Percentiles rank a stretch among this genome's conserved stretches.
phyloP scores from a whole-genome alignment of 1,140 invertebrate species.

The Scaptomyza graminum region DNA sequence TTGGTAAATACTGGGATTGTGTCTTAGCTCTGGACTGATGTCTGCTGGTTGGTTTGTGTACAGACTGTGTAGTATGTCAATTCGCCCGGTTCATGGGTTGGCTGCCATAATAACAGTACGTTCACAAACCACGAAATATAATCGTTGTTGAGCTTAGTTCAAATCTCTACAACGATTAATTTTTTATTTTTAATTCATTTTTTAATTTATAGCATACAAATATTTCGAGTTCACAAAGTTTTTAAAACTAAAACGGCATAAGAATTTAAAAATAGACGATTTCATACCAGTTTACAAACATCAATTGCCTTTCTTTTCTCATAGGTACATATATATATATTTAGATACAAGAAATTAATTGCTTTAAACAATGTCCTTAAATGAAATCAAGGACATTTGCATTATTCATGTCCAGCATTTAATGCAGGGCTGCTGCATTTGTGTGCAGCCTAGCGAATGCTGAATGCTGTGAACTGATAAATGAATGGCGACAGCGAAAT shows the following conservation, averaged over 20 bases:
- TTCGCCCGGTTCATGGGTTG: constrained; percentile 1
- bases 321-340: too few species aligned
- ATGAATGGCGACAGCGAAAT: constrained; percentile 3
- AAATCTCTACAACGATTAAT: too few species aligned
- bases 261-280: background rate
- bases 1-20: background rate
- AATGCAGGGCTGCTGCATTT: background rate
- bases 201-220: too few species aligned
- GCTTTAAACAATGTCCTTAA: background rate
- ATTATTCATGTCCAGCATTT: background rate
- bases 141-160: too few species aligned
- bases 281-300: background rate
- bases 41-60: background rate
- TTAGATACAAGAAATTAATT: background rate
- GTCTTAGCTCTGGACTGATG: background rate
- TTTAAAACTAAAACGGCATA: background rate
- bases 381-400: background rate
- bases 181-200: too few species aligned
- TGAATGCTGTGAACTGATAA: constrained; percentile 9
- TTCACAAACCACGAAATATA: background rate
- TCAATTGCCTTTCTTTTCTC: background rate
- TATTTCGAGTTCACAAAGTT: background rate
- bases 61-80: background rate
- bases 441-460: background rate
- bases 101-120: constrained; percentile 5